Conservation (phyloP, 2,797 vertebrate species). For the Aulostomus chinensis region DNA sequence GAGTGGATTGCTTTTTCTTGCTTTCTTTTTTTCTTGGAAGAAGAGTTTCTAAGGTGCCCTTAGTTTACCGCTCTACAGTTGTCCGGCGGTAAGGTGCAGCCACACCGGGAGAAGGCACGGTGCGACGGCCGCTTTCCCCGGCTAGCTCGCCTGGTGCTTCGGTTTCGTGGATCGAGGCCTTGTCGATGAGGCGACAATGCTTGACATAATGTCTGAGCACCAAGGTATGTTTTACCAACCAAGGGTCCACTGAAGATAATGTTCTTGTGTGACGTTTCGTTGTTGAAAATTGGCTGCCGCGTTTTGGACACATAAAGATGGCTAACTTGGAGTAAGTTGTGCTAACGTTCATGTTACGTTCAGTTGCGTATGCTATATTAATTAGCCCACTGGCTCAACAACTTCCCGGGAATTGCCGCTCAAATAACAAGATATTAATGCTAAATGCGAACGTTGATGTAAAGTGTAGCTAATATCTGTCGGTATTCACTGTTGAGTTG, state of each 20-base stretch:
- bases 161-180: constrained; percentile 65
- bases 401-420: not conserved
- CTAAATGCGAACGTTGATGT: not conserved
- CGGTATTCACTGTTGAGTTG: constrained; percentile 11
- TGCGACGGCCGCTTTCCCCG: constrained; percentile 68
- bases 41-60: not conserved
- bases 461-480: not conserved
- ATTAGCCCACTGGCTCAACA: not conserved
- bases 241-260: not conserved
- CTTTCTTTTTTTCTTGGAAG: too few relatives aligned
- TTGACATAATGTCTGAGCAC: constrained; percentile 88
- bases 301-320: constrained; percentile 18
- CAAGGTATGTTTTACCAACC: constrained; percentile 73
- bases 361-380: constrained; percentile 48
- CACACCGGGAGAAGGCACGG: constrained; percentile 74
- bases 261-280: not conserved
- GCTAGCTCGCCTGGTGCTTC: constrained; percentile 70
- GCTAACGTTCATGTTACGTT: constrained; percentile 31
- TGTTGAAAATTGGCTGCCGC: constrained; percentile 9
- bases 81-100: constrained; percentile 63
- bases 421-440: not conserved
- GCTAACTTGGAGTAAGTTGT: constrained; percentile 28
- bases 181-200: constrained; percentile 83
- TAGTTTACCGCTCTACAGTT: constrained; percentile 47
- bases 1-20: constrained; percentile 2